phyloP scores from a whole-genome alignment of 1,140 invertebrate genomes.

The Apocrypta bakeri region DNA sequence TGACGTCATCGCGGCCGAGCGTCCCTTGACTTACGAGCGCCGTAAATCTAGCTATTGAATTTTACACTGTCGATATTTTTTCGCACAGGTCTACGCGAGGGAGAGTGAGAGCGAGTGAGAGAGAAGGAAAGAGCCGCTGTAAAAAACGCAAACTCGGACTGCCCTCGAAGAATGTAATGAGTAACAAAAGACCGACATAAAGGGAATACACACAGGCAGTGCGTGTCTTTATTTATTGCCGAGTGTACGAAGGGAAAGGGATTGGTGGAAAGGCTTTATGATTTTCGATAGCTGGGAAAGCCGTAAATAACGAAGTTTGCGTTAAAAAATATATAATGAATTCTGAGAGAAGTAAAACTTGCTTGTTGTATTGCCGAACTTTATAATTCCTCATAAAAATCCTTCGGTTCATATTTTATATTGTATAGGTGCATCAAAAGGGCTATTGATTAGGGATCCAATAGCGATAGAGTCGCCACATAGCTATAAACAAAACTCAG shows the following conservation, averaged over 20 bases:
- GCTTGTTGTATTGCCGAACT: no score
- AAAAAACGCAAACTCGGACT: not conserved
- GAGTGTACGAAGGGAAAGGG: not conserved
- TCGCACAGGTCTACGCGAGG: conserved; percentile 10
- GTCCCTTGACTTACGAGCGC: conserved; percentile 59
- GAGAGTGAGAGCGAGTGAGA: not conserved
- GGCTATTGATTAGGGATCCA: no score
- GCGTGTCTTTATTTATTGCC: conserved; percentile 46
- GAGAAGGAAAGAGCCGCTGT: not conserved
- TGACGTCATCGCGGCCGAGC: conserved; percentile 54
- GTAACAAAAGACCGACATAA: conserved; percentile 39
- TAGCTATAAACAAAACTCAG: no score
- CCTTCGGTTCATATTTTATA: no score
- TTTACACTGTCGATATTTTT: conserved; percentile 64
- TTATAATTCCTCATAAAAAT: no score
- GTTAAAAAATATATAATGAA: not conserved
- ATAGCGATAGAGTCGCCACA: no score
- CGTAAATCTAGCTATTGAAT: conserved; percentile 66
- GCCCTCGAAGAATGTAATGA: conserved; percentile 45
- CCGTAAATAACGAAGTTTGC: not conserved
- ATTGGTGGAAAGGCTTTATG: conserved; percentile 1
- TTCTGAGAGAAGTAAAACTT: not conserved
- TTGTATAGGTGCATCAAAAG: no score
- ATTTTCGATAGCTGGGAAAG: conserved; percentile 22
- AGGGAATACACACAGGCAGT: not conserved